Percentiles rank a stretch among this genome's conserved stretches.
These are phyloP conservation scores for Haplotaxodon microlepis DNA, from an alignment of 2,113 vertebrate species.

Conservation along the genomic window DNA sequence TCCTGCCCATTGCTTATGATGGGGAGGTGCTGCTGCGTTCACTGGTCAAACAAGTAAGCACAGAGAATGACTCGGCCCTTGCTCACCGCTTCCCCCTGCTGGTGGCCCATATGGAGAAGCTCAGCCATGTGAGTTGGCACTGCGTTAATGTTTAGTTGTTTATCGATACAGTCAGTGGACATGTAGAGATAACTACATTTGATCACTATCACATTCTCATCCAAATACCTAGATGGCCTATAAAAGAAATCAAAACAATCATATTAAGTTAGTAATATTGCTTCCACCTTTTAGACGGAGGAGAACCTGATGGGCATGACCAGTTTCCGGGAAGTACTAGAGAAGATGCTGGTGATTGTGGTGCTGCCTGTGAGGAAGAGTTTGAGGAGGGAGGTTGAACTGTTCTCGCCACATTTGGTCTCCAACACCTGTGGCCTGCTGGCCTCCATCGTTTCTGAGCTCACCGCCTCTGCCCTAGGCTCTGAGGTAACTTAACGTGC, in stretches of 20 bases:
- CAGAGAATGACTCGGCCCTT: constrained; percentile 93
- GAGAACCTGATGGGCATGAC: constrained; percentile 97
- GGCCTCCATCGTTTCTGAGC: constrained; percentile 95
- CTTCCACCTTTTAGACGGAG: constrained; percentile 75
- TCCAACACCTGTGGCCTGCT: constrained; percentile 95
- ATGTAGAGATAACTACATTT: background rate
- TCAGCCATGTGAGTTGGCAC: constrained; percentile 83
- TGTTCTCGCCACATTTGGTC: constrained; percentile 94
- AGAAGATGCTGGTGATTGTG: constrained; percentile 98
- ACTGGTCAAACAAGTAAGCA: constrained; percentile 95
- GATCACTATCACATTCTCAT: background rate
- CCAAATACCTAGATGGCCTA: background rate
- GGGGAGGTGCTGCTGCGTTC: constrained; percentile 90
- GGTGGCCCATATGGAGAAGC: constrained; percentile 97
- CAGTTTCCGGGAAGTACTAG: constrained; percentile 94
- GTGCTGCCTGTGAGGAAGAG: constrained; percentile 93
- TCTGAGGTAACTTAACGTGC: constrained; percentile 82
- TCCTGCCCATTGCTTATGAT: constrained; percentile 96
- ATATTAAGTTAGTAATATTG: background rate
- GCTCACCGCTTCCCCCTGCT: constrained; percentile 94
- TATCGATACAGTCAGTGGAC: background rate
- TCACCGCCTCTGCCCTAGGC: constrained; percentile 93
- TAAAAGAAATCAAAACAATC: background rate
- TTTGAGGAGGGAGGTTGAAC: constrained; percentile 89
- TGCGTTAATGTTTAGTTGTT: background rate